Percentiles rank a stretch among this genome's conserved stretches.
These are phyloP conservation scores for Brienomyrus brachyistius DNA, from an alignment of 2,113 vertebrate species.

Conservation along the genomic window DNA sequence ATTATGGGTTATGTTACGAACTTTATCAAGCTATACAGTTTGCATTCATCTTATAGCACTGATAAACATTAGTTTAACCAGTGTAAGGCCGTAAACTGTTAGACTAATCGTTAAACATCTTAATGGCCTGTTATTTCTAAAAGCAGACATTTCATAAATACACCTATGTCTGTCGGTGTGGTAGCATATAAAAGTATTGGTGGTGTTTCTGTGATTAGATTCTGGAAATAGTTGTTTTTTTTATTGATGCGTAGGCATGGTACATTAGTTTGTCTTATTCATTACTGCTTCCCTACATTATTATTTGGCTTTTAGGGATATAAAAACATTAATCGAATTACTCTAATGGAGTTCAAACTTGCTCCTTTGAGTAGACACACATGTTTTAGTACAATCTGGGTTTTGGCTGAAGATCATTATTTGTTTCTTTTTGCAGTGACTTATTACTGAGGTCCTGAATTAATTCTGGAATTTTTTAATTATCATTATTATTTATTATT, in stretches of 20 bases:
- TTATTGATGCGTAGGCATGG: constrained; percentile 6
- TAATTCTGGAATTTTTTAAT: not conserved
- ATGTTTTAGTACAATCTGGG: constrained; percentile 1
- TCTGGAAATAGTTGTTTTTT: constrained; percentile 5
- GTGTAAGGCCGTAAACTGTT: not conserved
- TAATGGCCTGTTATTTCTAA: constrained; percentile 27
- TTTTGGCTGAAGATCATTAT: not conserved
- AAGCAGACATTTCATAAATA: constrained; percentile 9
- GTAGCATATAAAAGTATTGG: constrained; percentile 20
- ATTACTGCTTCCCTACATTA: constrained; percentile 13
- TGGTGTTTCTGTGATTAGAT: constrained; percentile 22
- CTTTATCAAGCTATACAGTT: not conserved
- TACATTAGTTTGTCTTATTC: constrained; percentile 20
- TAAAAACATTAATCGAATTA: constrained; percentile 25
- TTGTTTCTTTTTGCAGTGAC: not conserved
- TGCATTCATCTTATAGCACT: not conserved
- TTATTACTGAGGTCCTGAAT: not conserved
- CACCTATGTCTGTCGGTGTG: not conserved
- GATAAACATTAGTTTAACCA: not conserved
- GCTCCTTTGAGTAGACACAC: constrained; percentile 14
- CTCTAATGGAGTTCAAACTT: constrained; percentile 19
- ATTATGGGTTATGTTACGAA: not conserved
- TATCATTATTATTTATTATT: not conserved
- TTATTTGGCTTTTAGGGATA: constrained; percentile 15
- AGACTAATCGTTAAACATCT: constrained; percentile 18